Percentiles rank a stretch among this genome's conserved stretches.
phyloP scores from a whole-genome alignment of 1,140 invertebrate genomes.

The Drosophila sproati region DNA sequence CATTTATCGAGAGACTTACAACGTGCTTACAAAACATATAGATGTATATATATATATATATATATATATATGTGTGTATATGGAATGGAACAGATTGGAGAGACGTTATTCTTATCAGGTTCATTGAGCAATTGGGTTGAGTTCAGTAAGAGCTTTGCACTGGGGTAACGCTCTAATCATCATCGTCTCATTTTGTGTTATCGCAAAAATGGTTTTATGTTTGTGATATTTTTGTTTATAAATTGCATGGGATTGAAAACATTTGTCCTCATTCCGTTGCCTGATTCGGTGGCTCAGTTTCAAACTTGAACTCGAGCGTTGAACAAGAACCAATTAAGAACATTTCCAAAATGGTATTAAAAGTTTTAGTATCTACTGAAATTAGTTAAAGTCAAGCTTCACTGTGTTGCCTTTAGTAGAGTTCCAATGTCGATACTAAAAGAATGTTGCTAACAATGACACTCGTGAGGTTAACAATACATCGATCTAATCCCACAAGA shows the following conservation, averaged over 20 bases:
- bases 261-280: slow-evolving; percentile 59
- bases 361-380: not conserved
- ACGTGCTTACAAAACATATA: slow-evolving; percentile 16
- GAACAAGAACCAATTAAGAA: slow-evolving; percentile 24
- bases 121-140: slow-evolving; percentile 7
- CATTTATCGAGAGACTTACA: slow-evolving; percentile 12
- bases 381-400: not conserved
- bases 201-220: slow-evolving; percentile 29
- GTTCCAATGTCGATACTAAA: slow-evolving; percentile 30
- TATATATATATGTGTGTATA: not conserved
- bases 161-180: slow-evolving; percentile 31
- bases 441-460: slow-evolving; percentile 41
- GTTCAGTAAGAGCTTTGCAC: slow-evolving; percentile 28
- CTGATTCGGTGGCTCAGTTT: slow-evolving; percentile 56
- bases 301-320: slow-evolving; percentile 63
- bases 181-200: slow-evolving; percentile 22
- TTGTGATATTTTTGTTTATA: slow-evolving; percentile 48
- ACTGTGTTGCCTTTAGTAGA: not conserved
- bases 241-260: slow-evolving; percentile 69
- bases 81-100: slow-evolving; percentile 11
- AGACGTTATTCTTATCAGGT: slow-evolving; percentile 28
- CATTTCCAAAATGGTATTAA: slow-evolving; percentile 30
- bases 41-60: too few relatives aligned
- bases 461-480: slow-evolving; percentile 36
- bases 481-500: not conserved